These are phyloP conservation scores for Daktulosphaira vitifoliae DNA, from an alignment of 1,140 invertebrate genomes.

Conservation along the genomic window DNA sequence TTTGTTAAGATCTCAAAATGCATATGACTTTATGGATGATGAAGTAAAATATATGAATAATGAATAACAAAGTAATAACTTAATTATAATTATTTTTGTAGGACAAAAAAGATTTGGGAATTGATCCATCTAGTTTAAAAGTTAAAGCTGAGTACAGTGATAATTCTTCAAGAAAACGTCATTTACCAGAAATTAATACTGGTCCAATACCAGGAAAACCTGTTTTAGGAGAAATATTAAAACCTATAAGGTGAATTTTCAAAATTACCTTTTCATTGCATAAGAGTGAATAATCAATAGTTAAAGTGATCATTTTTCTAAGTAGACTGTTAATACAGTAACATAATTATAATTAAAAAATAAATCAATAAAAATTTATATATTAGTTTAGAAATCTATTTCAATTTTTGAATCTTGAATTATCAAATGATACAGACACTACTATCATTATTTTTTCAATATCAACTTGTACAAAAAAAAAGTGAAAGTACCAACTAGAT, in stretches of 20 bases:
- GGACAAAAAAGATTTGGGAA: slow-evolving; percentile 89
- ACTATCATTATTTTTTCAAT: too few relatives aligned
- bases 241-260: slow-evolving; percentile 62
- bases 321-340: too few relatives aligned
- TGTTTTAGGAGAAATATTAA: slow-evolving; percentile 68
- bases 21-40: slow-evolving; percentile 98
- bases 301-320: too few relatives aligned
- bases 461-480: too few relatives aligned
- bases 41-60: slow-evolving; percentile 53
- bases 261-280: too few relatives aligned
- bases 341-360: too few relatives aligned
- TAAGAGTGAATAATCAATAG: too few relatives aligned
- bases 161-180: slow-evolving; percentile 42
- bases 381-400: too few relatives aligned
- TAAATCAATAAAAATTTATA: too few relatives aligned
- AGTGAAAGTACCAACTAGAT: too few relatives aligned
- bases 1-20: slow-evolving; percentile 48
- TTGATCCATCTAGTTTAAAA: slow-evolving; percentile 76
- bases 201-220: slow-evolving; percentile 71
- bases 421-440: too few relatives aligned
- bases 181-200: slow-evolving; percentile 45
- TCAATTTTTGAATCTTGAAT: too few relatives aligned
- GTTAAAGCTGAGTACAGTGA: slow-evolving; percentile 64
- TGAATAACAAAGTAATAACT: slow-evolving; percentile 1
- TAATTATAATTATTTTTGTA: slow-evolving; percentile 40